Percentiles rank a stretch among this genome's conserved stretches.
phyloP scores from a whole-genome alignment of 2,113 vertebrate species.

The Leucopsar rothschildi region DNA sequence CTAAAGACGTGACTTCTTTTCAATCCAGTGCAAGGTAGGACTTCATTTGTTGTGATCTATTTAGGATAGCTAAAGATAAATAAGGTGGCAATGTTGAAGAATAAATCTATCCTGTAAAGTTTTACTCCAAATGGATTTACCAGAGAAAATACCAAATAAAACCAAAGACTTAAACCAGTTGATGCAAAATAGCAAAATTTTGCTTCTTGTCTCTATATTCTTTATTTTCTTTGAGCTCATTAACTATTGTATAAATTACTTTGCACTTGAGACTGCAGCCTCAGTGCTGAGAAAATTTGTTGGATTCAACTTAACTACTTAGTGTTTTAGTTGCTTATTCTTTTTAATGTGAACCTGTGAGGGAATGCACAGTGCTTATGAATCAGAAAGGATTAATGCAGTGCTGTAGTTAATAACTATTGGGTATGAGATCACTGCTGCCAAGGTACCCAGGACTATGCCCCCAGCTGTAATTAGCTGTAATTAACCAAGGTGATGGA shows the following conservation, averaged over 20 bases:
- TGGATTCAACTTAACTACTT: not conserved
- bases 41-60: not conserved
- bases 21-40: not conserved
- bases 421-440: accelerated
- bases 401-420: not conserved
- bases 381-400: not conserved
- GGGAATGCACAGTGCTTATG: not conserved
- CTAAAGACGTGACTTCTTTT: not conserved
- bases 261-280: not conserved
- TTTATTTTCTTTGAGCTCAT: not conserved
- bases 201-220: not conserved
- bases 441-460: not conserved
- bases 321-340: not conserved
- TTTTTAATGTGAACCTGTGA: not conserved
- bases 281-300: not conserved
- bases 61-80: not conserved
- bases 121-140: not conserved
- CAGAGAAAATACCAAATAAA: not conserved
- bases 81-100: not conserved
- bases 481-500: not conserved
- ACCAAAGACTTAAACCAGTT: not conserved
- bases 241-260: not conserved
- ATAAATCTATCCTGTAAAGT: not conserved
- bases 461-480: not conserved
- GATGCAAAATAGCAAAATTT: not conserved